phyloP scores from a whole-genome alignment of 2,113 vertebrate genomes.

The Ophiodon elongatus region DNA sequence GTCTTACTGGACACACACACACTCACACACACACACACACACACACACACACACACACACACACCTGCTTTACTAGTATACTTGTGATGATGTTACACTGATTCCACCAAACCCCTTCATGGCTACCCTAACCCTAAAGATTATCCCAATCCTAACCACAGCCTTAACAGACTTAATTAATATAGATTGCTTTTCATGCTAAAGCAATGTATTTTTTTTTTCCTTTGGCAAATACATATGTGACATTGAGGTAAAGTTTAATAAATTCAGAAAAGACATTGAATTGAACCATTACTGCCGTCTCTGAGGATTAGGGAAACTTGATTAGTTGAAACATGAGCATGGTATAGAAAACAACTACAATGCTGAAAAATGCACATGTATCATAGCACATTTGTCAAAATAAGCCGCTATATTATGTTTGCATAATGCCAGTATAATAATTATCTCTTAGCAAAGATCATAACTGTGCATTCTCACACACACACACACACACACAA shows the following conservation, averaged over 20 bases:
- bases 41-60: conserved; percentile 9
- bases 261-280: not conserved
- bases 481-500: not conserved
- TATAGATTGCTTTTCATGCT: not conserved
- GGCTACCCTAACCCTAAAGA: not conserved
- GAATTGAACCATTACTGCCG: not conserved
- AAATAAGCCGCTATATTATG: conserved; percentile 1
- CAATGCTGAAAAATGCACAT: not conserved
- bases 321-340: not conserved
- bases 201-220: not conserved
- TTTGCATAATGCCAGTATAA: conserved; percentile 12
- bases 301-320: not conserved
- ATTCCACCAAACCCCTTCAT: not conserved
- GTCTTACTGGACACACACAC: conserved; percentile 59
- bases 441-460: not conserved
- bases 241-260: not conserved
- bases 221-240: not conserved
- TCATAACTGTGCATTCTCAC: not conserved
- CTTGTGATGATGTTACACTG: not conserved
- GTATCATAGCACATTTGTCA: not conserved
- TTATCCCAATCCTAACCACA: not conserved
- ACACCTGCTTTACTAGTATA: not conserved
- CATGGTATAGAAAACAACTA: not conserved
- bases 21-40: conserved; percentile 5
- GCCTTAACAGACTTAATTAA: not conserved